Percentiles rank a stretch among this genome's conserved stretches.
These are phyloP conservation scores for Bergia puertoricense DNA, from an alignment of 92 coral and sea anemone genomes.

Conservation along the genomic window DNA sequence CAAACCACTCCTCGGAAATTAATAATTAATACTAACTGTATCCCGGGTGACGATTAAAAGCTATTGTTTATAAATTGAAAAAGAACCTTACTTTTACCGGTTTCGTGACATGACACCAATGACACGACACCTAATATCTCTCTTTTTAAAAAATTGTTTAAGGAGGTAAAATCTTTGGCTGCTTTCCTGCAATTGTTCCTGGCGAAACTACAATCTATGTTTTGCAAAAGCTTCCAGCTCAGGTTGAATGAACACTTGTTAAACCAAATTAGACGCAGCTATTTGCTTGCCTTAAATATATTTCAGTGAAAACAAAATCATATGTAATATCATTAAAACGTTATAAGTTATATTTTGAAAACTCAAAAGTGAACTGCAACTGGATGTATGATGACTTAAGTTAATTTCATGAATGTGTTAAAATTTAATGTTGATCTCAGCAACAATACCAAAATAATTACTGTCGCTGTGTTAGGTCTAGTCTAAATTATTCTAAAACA, in stretches of 20 bases:
- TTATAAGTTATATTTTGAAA: background rate
- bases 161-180: background rate
- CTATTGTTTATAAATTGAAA: slow-evolving; percentile 1
- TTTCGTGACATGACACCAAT: too few species aligned
- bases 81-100: background rate
- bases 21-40: background rate
- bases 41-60: background rate
- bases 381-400: background rate
- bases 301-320: background rate
- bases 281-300: background rate
- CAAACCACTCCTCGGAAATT: background rate
- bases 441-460: background rate
- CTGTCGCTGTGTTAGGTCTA: background rate
- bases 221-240: background rate
- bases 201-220: background rate
- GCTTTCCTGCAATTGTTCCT: background rate
- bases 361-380: too few species aligned
- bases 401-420: background rate
- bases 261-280: background rate
- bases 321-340: background rate
- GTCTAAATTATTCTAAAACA: background rate
- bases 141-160: background rate
- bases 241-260: background rate
- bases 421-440: too few species aligned
- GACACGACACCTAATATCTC: background rate